Evolutionary conservation across 2,113 vertebrate species (phyloP).

Genomic region (Fregata magnificens): DNA sequence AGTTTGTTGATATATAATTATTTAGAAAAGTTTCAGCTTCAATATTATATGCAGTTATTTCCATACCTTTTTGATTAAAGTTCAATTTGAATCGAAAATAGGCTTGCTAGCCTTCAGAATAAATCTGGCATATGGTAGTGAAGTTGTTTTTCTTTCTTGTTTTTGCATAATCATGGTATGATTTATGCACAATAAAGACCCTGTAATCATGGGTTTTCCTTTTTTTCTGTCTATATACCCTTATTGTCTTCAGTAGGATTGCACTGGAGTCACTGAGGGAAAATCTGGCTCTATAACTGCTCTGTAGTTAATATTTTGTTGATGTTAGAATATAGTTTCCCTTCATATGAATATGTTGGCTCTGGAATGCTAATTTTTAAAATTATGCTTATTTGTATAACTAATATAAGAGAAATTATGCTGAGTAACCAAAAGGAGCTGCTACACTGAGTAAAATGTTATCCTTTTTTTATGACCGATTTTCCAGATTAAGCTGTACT

Average conservation of each 20-base stretch:
- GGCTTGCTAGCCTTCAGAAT: slow-evolving; percentile 29
- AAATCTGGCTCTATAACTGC: background rate
- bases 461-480: background rate
- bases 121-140: background rate
- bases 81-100: background rate
- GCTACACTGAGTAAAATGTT: background rate
- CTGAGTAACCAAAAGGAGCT: background rate
- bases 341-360: background rate
- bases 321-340: background rate
- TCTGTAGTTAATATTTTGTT: background rate
- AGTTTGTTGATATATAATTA: slow-evolving; percentile 38
- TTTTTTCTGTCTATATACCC: background rate
- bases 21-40: slow-evolving; percentile 21
- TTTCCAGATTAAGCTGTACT: background rate
- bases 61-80: slow-evolving; percentile 36
- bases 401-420: background rate
- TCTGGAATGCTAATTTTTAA: background rate
- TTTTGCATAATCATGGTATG: background rate
- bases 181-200: slow-evolving; percentile 10
- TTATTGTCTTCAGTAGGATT: background rate
- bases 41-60: slow-evolving; percentile 27
- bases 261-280: background rate
- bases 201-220: background rate
- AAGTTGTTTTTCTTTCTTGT: background rate
- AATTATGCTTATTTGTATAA: background rate